These are phyloP conservation scores for Lithophane ornitopus DNA, from an alignment of 2,888 invertebrate species.

Conservation along the genomic window DNA sequence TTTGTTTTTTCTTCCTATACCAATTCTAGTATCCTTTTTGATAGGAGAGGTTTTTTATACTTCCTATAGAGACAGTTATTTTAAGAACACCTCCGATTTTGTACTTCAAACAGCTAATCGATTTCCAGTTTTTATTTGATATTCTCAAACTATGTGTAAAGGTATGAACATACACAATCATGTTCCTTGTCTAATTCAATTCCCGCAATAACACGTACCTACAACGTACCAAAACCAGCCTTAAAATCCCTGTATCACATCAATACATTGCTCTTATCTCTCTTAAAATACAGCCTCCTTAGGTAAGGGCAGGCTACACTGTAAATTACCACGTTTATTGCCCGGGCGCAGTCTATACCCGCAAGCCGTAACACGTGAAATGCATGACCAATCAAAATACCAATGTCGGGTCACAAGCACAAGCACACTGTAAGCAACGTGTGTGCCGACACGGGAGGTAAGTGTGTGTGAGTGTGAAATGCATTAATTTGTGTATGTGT, in stretches of 20 bases:
- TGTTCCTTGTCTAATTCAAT: background rate
- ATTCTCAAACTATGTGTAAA: background rate
- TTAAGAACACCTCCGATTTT: background rate
- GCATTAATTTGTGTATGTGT: slow-evolving; percentile 76
- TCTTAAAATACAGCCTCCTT: slow-evolving; percentile 79
- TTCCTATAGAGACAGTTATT: background rate
- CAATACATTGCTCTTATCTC: slow-evolving; percentile 72
- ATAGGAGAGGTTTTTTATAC: background rate
- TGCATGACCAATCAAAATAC: slow-evolving; percentile 91
- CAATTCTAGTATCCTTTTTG: background rate
- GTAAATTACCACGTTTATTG: slow-evolving; percentile 88
- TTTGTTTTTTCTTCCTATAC: background rate
- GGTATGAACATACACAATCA: background rate
- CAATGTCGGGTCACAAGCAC: slow-evolving; percentile 87
- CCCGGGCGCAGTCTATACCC: slow-evolving; percentile 81
- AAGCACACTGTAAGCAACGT: slow-evolving; percentile 40
- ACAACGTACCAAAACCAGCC: slow-evolving; percentile 16
- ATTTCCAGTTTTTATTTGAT: background rate
- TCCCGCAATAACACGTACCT: slow-evolving; percentile 33
- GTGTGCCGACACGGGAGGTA: slow-evolving; percentile 50
- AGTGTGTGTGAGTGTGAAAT: slow-evolving; percentile 76
- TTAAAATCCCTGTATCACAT: slow-evolving; percentile 28
- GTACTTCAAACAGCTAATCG: background rate
- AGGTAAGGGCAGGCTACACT: slow-evolving; percentile 74
- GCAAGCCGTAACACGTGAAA: slow-evolving; percentile 88